A percentile compares a stretch with the other conserved stretches of the same genome.
phyloP scores from a whole-genome alignment of 2,797 vertebrate genomes.

The Mycteria americana region DNA sequence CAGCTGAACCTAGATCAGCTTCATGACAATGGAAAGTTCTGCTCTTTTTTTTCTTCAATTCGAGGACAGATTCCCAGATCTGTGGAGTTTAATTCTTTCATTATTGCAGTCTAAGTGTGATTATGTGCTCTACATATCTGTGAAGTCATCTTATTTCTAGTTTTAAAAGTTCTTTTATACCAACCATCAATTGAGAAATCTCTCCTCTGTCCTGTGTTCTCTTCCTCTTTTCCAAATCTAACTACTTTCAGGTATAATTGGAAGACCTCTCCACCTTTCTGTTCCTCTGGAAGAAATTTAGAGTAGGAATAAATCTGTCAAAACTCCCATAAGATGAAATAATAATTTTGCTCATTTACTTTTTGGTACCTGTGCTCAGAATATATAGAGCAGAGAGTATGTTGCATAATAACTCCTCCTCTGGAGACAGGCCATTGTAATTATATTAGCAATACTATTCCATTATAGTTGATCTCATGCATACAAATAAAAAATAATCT shows the following conservation, averaged over 20 bases:
- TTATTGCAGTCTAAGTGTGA: conserved; percentile 40
- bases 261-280: conserved; percentile 5
- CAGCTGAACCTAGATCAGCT: conserved; percentile 39
- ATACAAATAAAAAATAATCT: background rate
- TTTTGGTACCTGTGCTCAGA: conserved; percentile 16
- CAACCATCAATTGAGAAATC: background rate
- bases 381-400: background rate
- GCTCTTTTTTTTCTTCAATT: conserved; percentile 21
- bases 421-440: background rate
- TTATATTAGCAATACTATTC: background rate
- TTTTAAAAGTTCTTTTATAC: conserved; percentile 18
- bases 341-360: conserved; percentile 18
- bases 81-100: conserved; percentile 34
- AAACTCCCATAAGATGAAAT: conserved; percentile 22
- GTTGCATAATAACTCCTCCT: background rate
- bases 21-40: conserved; percentile 34
- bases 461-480: background rate
- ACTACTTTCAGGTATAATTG: conserved; percentile 5
- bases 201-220: background rate
- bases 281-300: conserved; percentile 23
- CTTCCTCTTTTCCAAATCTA: background rate
- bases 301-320: conserved; percentile 37
- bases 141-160: background rate
- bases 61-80: background rate
- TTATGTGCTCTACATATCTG: background rate